Percentiles rank a stretch among this genome's conserved stretches.
These are phyloP conservation scores for Vespertilio murinus DNA, from an alignment of 2,797 vertebrate genomes.

Conservation along the genomic window DNA sequence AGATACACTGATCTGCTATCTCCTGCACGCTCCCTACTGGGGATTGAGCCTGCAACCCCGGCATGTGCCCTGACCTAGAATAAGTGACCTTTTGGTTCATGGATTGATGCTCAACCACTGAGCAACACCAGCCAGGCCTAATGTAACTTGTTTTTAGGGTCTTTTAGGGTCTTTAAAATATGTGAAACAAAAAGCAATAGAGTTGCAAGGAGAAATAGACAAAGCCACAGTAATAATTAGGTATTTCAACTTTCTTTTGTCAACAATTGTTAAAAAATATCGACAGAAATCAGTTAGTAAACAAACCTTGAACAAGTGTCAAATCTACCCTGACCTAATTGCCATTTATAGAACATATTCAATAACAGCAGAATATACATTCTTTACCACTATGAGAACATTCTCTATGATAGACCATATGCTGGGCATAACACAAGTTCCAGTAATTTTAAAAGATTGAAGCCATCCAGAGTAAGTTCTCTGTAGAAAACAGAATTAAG, in stretches of 20 bases:
- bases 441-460: background rate
- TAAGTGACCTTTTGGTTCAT: background rate
- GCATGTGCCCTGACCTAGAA: background rate
- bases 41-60: background rate
- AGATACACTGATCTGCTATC: background rate
- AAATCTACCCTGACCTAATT: background rate
- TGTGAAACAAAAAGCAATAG: background rate
- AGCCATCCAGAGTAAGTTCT: background rate
- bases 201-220: background rate
- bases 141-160: no score
- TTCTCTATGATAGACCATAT: background rate
- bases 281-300: background rate
- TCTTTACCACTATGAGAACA: background rate
- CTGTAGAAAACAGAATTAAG: background rate
- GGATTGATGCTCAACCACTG: background rate
- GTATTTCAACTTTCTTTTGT: background rate
- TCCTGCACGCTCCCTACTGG: background rate
- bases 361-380: background rate
- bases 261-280: background rate
- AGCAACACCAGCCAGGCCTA: background rate
- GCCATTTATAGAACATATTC: background rate
- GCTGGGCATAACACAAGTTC: background rate
- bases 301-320: background rate
- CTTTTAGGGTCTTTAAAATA: background rate
- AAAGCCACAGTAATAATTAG: background rate